Percentiles rank a stretch among this genome's conserved stretches.
phyloP scores from a whole-genome alignment of 2,113 vertebrate species.

The Platycercus adscitus region DNA sequence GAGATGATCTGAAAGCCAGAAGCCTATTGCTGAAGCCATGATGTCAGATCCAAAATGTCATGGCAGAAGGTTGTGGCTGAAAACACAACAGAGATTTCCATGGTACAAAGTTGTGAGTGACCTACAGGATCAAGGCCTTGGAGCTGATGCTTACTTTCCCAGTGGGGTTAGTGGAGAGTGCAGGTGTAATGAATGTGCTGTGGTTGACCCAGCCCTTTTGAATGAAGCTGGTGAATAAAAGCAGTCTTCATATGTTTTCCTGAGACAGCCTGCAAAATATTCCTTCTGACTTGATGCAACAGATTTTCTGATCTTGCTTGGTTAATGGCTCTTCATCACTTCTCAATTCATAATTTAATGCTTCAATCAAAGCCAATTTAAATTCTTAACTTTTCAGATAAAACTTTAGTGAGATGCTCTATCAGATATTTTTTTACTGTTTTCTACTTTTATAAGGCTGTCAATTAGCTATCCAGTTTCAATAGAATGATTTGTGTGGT shows the following conservation, averaged over 20 bases:
- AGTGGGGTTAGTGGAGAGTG: not conserved
- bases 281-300: not conserved
- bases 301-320: slow-evolving; percentile 12
- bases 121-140: not conserved
- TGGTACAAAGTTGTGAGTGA: not conserved
- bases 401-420: slow-evolving; percentile 53
- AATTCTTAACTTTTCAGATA: slow-evolving; percentile 62
- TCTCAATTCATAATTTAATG: slow-evolving; percentile 61
- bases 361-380: slow-evolving; percentile 55
- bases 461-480: slow-evolving; percentile 43
- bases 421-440: slow-evolving; percentile 59
- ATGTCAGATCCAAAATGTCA: not conserved
- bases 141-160: not conserved
- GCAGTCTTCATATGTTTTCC: not conserved
- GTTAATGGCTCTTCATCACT: slow-evolving; percentile 57
- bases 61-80: not conserved
- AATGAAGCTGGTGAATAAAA: not conserved
- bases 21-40: not conserved
- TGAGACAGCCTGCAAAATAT: not conserved
- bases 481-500: slow-evolving; percentile 47
- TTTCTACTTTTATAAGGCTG: slow-evolving; percentile 35
- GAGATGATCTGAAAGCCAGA: not conserved
- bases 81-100: not conserved
- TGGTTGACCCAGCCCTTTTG: not conserved
- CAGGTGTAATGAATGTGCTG: not conserved